Conservation (phyloP, 2,888 invertebrate species). For the Pammene aurita region DNA sequence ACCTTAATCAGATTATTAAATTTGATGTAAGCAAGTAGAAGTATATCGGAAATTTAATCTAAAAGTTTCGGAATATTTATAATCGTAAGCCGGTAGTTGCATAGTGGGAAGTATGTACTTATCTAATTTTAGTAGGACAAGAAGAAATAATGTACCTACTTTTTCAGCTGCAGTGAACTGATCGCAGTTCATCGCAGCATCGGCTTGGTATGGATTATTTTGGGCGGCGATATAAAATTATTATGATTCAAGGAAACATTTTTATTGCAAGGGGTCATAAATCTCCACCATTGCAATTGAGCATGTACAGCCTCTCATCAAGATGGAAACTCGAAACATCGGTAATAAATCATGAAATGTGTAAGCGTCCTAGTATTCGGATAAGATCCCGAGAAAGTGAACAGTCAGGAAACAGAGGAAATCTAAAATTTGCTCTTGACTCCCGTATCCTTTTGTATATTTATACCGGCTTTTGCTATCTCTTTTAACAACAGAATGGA, state of each 20-base stretch:
- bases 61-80: slow-evolving; percentile 55
- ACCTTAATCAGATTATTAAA: slow-evolving; percentile 42
- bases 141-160: slow-evolving; percentile 49
- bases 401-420: slow-evolving; percentile 4
- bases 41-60: slow-evolving; percentile 65
- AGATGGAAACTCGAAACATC: neutral
- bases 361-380: neutral
- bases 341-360: neutral
- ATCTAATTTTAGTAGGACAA: slow-evolving; percentile 59
- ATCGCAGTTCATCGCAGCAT: too few relatives aligned
- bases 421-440: neutral
- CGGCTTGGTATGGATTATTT: slow-evolving; percentile 60
- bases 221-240: slow-evolving; percentile 49
- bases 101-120: slow-evolving; percentile 67
- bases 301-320: neutral
- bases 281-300: slow-evolving; percentile 29
- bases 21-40: slow-evolving; percentile 70
- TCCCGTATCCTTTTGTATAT: slow-evolving; percentile 26
- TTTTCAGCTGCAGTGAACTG: slow-evolving; percentile 57
- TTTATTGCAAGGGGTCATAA: slow-evolving; percentile 76
- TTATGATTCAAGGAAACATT: slow-evolving; percentile 56
- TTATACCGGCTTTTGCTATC: slow-evolving; percentile 13
- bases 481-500: slow-evolving; percentile 13
- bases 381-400: neutral
- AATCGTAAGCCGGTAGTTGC: slow-evolving; percentile 63